Base-by-base conservation (phyloP, 1,140 invertebrate genomes). In the Pseudomyrmex dendroicus region DNA sequence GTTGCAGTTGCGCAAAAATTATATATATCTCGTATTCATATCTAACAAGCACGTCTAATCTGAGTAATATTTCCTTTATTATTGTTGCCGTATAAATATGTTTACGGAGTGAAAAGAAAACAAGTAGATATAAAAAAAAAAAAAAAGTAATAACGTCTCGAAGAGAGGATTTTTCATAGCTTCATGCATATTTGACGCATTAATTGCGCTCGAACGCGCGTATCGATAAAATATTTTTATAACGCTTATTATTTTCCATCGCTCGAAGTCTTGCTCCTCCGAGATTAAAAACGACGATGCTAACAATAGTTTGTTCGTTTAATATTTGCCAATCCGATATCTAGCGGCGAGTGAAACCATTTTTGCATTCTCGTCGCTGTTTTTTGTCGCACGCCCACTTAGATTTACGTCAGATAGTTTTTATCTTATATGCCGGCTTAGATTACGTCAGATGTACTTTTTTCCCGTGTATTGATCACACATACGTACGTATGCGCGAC, bases 241-340 rank as follows among this genome's bases (percentile, higher is more conserved):
- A 13, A 80, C 54, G 76, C 35, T 35, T 35, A 35, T 61, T 80
- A 72, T 80, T 80, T 80, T 59, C 54, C 35, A 70, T 72, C 15
- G 52, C 46, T n/a, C 2, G 20, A 0, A 48, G 44, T 44, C 35
- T 35, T 0, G 35, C 35, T 35, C 66, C 2, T 35, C 5, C n/a
- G 3, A 13, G 56, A 59, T 80, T 80, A 80, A 80, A 80, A 80
- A 48, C 54, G 52, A 72, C 10, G 17, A 46, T 12, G 63, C 64
- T 72, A 80, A 70, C 54, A 48, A 80, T 80, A 80, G 35, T 44
- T 17, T n/a, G 5, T 44, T 17, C 20, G 66, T 61, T 59, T 54
- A 20, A 80, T 72, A 61, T 80, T 56, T 57, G 70, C 35, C 59
- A 70, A 70, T 15, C 17, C 20, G 54, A 44, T 68, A 56, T 76